Evolutionary conservation across 2,888 invertebrate species (phyloP).

Genomic region (Coecobrya sp.): DNA sequence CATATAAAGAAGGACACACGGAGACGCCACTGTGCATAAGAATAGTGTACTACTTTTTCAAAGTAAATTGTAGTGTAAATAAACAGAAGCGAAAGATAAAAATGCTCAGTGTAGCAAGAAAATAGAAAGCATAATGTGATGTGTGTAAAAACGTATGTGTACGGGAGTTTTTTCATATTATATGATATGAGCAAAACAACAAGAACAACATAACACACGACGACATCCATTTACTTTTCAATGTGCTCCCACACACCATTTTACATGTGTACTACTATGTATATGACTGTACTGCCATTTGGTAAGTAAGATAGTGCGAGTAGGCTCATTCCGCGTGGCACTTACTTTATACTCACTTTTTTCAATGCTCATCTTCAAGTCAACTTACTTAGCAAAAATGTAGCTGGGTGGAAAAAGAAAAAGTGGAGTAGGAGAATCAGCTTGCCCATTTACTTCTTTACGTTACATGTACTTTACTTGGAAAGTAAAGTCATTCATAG

Average conservation of each 20-base stretch:
- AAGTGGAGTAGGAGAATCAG: not conserved
- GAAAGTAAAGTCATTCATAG: not conserved
- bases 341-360: conserved; percentile 43
- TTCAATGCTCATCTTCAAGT: conserved; percentile 42
- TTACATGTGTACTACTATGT: conserved; percentile 29
- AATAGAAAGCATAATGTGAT: conserved; percentile 26
- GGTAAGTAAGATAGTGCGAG: conserved; percentile 42
- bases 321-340: conserved; percentile 68
- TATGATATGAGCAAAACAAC: not conserved
- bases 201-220: conserved; percentile 4
- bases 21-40: not conserved
- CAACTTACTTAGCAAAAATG: conserved; percentile 24
- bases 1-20: not conserved
- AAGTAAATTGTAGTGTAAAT: conserved; percentile 76
- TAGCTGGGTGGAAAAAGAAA: not conserved
- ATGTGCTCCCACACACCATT: not conserved
- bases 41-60: not conserved
- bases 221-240: conserved; percentile 45
- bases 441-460: conserved; percentile 10
- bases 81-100: conserved; percentile 62
- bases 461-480: not conserved
- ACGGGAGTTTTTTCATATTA: conserved; percentile 35
- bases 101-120: conserved; percentile 54
- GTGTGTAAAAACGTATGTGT: conserved; percentile 49
- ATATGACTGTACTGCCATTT: not conserved